A percentile compares a stretch with the other conserved stretches of the same genome.
Conservation (phyloP, 2,797 vertebrate genomes). For the Sebastes oblongus region DNA sequence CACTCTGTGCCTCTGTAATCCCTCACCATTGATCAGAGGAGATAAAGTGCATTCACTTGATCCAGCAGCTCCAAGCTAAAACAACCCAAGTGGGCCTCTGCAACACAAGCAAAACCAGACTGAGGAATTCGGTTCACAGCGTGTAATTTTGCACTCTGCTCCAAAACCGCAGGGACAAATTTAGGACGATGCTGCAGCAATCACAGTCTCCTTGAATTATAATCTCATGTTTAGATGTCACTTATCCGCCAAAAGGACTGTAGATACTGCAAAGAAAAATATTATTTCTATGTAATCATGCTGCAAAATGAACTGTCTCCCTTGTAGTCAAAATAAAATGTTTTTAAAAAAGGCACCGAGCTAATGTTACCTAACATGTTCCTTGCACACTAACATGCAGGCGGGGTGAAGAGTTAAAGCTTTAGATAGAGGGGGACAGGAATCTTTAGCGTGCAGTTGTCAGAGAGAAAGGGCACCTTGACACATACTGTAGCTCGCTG, state of each 20-base stretch:
- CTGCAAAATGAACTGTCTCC: not conserved
- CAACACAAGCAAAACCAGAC: conserved; percentile 53
- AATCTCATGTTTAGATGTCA: conserved; percentile 21
- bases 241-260: conserved; percentile 1
- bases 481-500: conserved; percentile 68
- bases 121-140: conserved; percentile 52
- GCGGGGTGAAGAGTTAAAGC: conserved; percentile 33
- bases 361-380: not conserved
- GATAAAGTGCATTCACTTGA: conserved; percentile 50
- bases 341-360: not conserved
- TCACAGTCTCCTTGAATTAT: conserved; percentile 45
- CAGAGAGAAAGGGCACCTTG: conserved; percentile 74
- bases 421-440: conserved; percentile 44
- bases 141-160: conserved; percentile 37
- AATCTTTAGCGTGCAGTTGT: conserved; percentile 70
- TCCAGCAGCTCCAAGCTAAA: conserved; percentile 12
- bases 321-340: not conserved
- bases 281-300: not conserved
- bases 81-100: conserved; percentile 51
- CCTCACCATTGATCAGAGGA: conserved; percentile 37
- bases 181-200: not conserved
- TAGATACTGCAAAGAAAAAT: conserved; percentile 12
- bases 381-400: not conserved
- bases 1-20: conserved; percentile 24
- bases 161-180: conserved; percentile 35